phyloP scores from a whole-genome alignment of 2,113 vertebrate species.

The Cyanoramphus novaezelandiae region DNA sequence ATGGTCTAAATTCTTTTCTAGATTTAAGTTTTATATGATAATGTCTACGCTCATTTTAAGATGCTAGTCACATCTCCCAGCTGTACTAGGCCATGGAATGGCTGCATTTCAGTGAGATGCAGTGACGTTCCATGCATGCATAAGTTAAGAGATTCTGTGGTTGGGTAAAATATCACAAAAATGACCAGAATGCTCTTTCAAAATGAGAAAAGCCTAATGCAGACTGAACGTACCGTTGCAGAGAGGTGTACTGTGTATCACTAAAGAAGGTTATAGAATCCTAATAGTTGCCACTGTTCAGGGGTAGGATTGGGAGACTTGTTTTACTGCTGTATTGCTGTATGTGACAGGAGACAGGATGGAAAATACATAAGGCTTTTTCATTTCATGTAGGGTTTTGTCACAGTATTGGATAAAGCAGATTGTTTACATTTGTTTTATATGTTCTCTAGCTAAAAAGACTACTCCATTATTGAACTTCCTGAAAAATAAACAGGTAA shows the following conservation, averaged over 20 bases:
- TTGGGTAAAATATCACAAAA: neutral
- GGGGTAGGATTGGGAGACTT: neutral
- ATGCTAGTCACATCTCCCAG: neutral
- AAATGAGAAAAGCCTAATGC: neutral
- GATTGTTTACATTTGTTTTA: neutral
- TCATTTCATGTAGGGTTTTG: neutral
- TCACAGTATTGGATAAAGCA: neutral
- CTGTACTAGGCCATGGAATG: neutral
- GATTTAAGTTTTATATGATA: neutral
- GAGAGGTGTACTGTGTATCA: neutral
- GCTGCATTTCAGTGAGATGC: neutral
- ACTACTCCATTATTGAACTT: slow-evolving; percentile 97
- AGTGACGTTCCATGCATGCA: neutral
- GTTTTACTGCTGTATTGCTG: neutral
- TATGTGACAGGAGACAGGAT: neutral
- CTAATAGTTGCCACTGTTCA: neutral
- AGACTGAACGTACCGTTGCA: neutral
- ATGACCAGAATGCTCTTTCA: neutral
- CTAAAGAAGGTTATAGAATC: neutral
- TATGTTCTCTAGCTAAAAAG: slow-evolving; percentile 86
- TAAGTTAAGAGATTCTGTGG: neutral
- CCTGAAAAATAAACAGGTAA: slow-evolving; percentile 98
- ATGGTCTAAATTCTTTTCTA: neutral
- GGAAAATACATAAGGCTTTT: neutral
- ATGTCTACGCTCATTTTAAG: neutral